Evolutionary conservation across 2,113 vertebrate species (phyloP), one percentile per base, ranked within the genome.

Genomic region (Amblyornis subalaris): DNA sequence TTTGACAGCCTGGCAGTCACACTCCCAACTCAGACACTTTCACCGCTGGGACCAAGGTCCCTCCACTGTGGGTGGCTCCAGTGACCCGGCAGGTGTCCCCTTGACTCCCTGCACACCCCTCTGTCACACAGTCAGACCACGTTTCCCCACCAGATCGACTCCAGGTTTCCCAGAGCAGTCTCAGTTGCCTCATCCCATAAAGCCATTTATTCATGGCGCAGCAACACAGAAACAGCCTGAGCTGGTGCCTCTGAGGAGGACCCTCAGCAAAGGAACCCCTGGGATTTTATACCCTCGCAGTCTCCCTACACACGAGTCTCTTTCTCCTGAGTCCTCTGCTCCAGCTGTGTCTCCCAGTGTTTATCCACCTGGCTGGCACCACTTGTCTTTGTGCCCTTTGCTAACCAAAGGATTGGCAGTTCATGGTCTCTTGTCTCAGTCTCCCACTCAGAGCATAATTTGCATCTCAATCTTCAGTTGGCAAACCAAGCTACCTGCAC

Each of bases 31-130:
- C 82, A 67, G 61, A 65, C 24, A 21, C 3, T 58, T 66, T 21
- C 31, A 7, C 51, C 42, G 21, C 44, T 35, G 61, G 51, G 7
- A 31, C 13, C 0, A 0, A 29, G 20, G 24, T 6, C 9, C 10
- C 9, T 65, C 40, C 51, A 22, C 35, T 26, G 5, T 22, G 25
- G 25, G 36, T 22, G 42, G 35, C 19, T 57, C 50, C 60, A 40
- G 60, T 48, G 60, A 40, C 40, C 24, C 1, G 0, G 12, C 10
- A 65, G 42, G 42, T 13, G 42, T 16, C 31, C 0, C 0, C 12
- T 6, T 8, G 29, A 3, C 31, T 42, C 36, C 44, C 36, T 31
- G 10, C 13, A 25, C 35, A 31, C 4, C 70, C 50, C 50, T n/a
- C 19, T 16, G 40, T 65, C 50, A 15, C 28, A 25, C 50, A 74